A percentile compares a stretch with the other conserved stretches of the same genome.
These are phyloP conservation scores for Diprion similis DNA, from an alignment of 1,140 invertebrate species.

Conservation along the genomic window DNA sequence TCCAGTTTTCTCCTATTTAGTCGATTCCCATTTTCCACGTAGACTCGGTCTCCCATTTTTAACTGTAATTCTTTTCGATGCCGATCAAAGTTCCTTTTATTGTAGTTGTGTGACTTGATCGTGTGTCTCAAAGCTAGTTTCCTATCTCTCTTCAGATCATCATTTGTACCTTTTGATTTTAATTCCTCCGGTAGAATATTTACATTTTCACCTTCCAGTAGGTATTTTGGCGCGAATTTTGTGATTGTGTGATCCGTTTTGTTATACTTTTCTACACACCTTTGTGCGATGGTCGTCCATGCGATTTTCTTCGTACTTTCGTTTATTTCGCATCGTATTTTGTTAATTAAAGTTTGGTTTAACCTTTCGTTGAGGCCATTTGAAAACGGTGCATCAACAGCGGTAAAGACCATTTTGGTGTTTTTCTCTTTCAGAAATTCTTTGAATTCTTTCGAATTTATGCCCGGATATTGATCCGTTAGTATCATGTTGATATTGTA, in stretches of 20 bases:
- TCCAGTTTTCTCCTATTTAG: conserved; percentile 26
- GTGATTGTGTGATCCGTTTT: conserved; percentile 32
- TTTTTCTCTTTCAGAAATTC: conserved; percentile 21
- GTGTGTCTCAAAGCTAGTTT: conserved; percentile 23
- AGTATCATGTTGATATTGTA: not conserved
- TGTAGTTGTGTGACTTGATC: conserved; percentile 25
- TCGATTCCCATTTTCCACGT: conserved; percentile 22
- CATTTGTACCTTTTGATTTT: conserved; percentile 11
- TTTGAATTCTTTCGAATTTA: conserved; percentile 24
- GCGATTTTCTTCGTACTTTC: conserved; percentile 25
- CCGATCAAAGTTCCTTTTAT: conserved; percentile 31
- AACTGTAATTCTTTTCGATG: conserved; percentile 10
- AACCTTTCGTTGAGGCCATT: conserved; percentile 18
- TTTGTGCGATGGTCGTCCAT: conserved; percentile 28
- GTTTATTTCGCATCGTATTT: conserved; percentile 27
- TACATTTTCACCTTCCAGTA: conserved; percentile 25
- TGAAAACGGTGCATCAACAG: conserved; percentile 20
- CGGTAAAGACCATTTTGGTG: conserved; percentile 21
- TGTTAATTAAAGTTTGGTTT: conserved; percentile 21
- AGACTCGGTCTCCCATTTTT: conserved; percentile 21
- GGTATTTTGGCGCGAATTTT: conserved; percentile 31
- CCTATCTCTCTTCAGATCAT: conserved; percentile 23
- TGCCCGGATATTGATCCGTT: not conserved
- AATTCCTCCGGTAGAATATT: conserved; percentile 23
- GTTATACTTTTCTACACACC: conserved; percentile 33